A percentile compares a stretch with the other conserved stretches of the same genome.
These are phyloP conservation scores for Hylaeus volcanicus DNA, from an alignment of 1,140 invertebrate genomes.

Conservation along the genomic window DNA sequence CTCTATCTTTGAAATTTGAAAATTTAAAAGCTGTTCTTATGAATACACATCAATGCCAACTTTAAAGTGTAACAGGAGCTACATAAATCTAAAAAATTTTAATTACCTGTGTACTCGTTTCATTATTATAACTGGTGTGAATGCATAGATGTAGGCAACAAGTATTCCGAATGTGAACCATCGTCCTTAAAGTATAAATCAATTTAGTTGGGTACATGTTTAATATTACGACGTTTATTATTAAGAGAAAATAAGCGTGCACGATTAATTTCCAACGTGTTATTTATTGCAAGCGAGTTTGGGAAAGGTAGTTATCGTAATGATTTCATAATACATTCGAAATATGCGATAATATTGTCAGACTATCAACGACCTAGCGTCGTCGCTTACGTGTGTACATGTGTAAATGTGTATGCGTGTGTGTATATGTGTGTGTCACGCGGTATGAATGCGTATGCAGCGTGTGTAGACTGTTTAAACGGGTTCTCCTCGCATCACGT, in stretches of 20 bases:
- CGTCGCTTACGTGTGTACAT: slow-evolving; percentile 51
- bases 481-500: slow-evolving; percentile 55
- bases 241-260: not conserved
- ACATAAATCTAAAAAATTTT: too few relatives aligned
- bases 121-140: too few relatives aligned
- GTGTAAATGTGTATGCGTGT: slow-evolving; percentile 33
- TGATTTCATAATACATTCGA: slow-evolving; percentile 70
- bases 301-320: slow-evolving; percentile 73
- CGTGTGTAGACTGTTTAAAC: slow-evolving; percentile 14
- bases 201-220: too few relatives aligned
- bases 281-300: slow-evolving; percentile 76
- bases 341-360: slow-evolving; percentile 68
- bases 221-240: too few relatives aligned
- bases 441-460: slow-evolving; percentile 23
- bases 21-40: too few relatives aligned
- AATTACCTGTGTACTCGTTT: too few relatives aligned
- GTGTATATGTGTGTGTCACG: slow-evolving; percentile 7
- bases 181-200: too few relatives aligned
- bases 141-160: too few relatives aligned
- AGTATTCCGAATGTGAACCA: too few relatives aligned
- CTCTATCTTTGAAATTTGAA: too few relatives aligned
- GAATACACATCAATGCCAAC: too few relatives aligned
- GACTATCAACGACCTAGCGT: slow-evolving; percentile 62
- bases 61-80: too few relatives aligned
- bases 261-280: slow-evolving; percentile 68